Evolutionary conservation across 1,140 invertebrate species (phyloP), one percentile per base, ranked within the genome.

Genomic region (Aphaenogaster floridana): DNA sequence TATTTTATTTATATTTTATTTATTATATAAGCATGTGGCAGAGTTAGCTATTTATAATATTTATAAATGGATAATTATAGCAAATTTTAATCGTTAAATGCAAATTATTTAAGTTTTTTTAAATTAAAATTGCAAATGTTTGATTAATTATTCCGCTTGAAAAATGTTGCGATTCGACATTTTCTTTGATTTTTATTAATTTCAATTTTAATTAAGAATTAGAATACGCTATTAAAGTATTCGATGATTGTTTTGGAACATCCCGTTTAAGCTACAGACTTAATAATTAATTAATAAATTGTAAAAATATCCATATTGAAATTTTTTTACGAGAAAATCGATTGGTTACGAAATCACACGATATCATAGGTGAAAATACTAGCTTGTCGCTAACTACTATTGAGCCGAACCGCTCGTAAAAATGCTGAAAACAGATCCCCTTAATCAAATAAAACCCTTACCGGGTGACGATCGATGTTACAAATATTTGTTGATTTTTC

Each of bases 401-500:
- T 68, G 80, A 88, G 52, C 50, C 81, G 50, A 66, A 69, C 52
- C 66, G 66, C 76, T 87, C 64, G 86, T 69, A 77, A 76, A 89
- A 87, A 89, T 80, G 66, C 48, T 76, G 80, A 84, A 84, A 84
- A 84, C 80, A 61, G 69, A 84, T 84, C 80, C 80, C 42, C 54
- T 76, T 84, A 84, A 84, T 45, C 69, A 84, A 84, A 84, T 84
- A 84, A 84, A 84, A 28, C 80, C 68, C 69, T 76, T 61, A 76
- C 28, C 80, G 69, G n/a, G 8, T 76, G 71, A 74, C 80, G 57
- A 84, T 84, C 80, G 80, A 76, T 84, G 69, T 76, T 74, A 84
- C 80, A 84, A 84, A 84, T 84, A 84, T 84, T 84, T 84, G 80
- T 84, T 84, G 80, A 84, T 84, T 74, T 84, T 84, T 84, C 45